Base-by-base conservation (phyloP, 2,797 vertebrate genomes). In the Gymnothorax reevesii region DNA sequence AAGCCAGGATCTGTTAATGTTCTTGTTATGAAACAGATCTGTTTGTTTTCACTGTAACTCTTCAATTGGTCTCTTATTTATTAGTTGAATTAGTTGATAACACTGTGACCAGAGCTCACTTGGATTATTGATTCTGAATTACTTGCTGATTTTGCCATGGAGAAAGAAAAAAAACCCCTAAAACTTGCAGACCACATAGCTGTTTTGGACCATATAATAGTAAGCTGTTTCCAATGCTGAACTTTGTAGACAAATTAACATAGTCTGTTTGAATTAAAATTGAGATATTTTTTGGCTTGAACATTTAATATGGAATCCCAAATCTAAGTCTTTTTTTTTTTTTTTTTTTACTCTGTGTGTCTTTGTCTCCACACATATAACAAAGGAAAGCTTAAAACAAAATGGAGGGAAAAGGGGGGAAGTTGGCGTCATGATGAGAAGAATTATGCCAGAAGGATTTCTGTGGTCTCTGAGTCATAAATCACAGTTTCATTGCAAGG, bases 391-490 rank as follows among this genome's bases (percentile, higher is more conserved):
- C 33, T 79, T 20, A 1, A 79, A 49, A 17, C 49, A 79, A 52
- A 79, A 75, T 79, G 33, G 22, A 20, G 15, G 20, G 20, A 17
- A 15, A 9, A 0, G 10, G 4, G 73, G 33, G 52, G 3, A 22
- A 52, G 22, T 49, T 6, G 33, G 15, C 42, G 52, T 15, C 33
- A 33, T 79, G 33, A 15, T 42, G 75, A 54, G 75, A 22, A 33
- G 33, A 52, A 52, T 79, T 15, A 79, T 52, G 15, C 15, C 71
- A 42, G 33, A 79, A 79, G 33, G 22, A 79, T 52, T 13, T 20
- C 42, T 79, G 75, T 79, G 75, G 75, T 79, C 75, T 49, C 75
- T 7, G 75, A 52, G 42, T 5, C 75, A 79, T 52, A 79, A 42
- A 75, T 69, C 75, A 49, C 75, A 1, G 49, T 17, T 49, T 49